phyloP scores from a whole-genome alignment of 2,888 invertebrate genomes.

The Entomobrya multifasciata region DNA sequence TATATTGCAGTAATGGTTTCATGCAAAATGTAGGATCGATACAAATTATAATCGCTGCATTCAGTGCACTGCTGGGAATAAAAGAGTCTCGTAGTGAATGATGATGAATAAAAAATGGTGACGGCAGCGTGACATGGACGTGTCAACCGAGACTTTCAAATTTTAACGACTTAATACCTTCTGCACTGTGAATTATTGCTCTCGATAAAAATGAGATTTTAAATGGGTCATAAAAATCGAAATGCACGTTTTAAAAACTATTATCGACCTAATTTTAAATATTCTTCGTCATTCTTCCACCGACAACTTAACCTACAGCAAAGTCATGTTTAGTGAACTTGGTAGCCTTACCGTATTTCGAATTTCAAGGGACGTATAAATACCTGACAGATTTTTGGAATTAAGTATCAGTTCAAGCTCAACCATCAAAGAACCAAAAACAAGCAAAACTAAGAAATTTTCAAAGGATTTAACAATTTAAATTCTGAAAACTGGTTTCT shows the following conservation, averaged over 20 bases:
- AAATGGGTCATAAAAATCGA: conserved; percentile 6
- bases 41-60: conserved; percentile 2
- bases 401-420: conserved; percentile 44
- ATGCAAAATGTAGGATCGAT: no score
- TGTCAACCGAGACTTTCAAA: not conserved
- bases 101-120: not conserved
- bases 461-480: conserved; percentile 7
- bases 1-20: no score
- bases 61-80: not conserved
- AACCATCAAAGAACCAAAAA: conserved; percentile 26
- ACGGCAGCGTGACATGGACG: conserved; percentile 9
- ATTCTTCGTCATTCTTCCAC: not conserved
- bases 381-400: not conserved
- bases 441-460: not conserved
- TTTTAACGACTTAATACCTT: not conserved
- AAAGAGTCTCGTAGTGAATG: not conserved
- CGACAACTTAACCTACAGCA: not conserved
- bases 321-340: conserved; percentile 15
- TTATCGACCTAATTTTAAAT: not conserved
- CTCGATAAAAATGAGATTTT: not conserved
- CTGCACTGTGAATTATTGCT: not conserved
- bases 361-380: conserved; percentile 51
- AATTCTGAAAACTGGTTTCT: not conserved
- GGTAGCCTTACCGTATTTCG: not conserved
- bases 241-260: not conserved